Evolutionary conservation across 2,888 invertebrate species (phyloP), one percentile per base, ranked within the genome.

Genomic region (Diaprepes abbreviatus): DNA sequence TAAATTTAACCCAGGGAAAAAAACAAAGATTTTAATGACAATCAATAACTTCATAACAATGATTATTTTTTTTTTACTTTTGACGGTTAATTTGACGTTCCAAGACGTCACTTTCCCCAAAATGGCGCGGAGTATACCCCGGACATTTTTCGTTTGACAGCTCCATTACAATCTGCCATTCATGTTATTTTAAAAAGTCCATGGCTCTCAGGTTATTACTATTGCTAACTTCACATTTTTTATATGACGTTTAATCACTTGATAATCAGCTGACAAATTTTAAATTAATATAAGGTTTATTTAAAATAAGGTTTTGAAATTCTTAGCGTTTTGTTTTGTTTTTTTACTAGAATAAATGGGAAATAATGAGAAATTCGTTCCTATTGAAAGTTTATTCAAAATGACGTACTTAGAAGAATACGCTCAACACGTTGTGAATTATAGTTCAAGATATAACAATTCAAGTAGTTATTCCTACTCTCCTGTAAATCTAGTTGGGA

Each of bases 381-480:
- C 69, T 6, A 72, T 75, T 7, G 78, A 78, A 68, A 66, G 58
- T 31, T 31, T 77, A 21, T 68, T 76, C 28, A 76, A 75, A 52
- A 82, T 82, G 82, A 70, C 59, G n/a, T 78, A 89, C 78, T 83
- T 92, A 35, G 91, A 93, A 79, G 94, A 94, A 80, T 95, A 90
- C 84, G 95, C 92, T 1, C 87, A 90, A 77, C 89, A 89, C 80
- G 93, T 96, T 40, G 85, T 90, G 48, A 92, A 93, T 82, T 96
- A 93, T 81, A 94, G 94, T 82, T 95, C 95, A 0, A 94, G 94
- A 85, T 97, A 96, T 85, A 96, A 95, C 70, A 93, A 92, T 82
- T 92, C 92, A 83, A 91, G 90, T 71, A 94, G 94, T 85, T 92
- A 94, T 80, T 95, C 94, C 0, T 96, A 96, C 81, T 92, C 94